phyloP scores from a whole-genome alignment of 2,797 vertebrate genomes.

The Microchirus variegatus region DNA sequence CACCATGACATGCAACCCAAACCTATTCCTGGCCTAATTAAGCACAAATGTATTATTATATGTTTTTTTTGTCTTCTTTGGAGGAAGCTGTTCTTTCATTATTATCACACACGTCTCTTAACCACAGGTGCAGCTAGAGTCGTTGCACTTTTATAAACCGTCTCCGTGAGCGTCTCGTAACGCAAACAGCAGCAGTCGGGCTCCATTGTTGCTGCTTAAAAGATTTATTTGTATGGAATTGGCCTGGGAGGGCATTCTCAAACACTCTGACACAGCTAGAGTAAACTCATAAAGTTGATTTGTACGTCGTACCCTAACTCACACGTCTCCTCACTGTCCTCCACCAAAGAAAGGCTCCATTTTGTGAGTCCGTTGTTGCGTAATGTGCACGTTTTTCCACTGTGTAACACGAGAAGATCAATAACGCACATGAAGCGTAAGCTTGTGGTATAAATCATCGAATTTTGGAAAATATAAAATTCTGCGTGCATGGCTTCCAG shows the following conservation, averaged over 20 bases:
- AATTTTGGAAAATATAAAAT: too few relatives aligned
- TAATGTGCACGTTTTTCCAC: too few relatives aligned
- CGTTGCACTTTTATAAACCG: slow-evolving; percentile 46
- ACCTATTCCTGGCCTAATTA: slow-evolving; percentile 49
- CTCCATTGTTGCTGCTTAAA: slow-evolving; percentile 41
- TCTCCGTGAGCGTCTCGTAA: slow-evolving; percentile 27
- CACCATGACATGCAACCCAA: slow-evolving; percentile 28
- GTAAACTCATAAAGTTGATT: slow-evolving; percentile 68
- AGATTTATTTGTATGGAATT: slow-evolving; percentile 64
- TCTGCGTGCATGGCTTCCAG: too few relatives aligned
- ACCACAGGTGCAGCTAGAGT: slow-evolving; percentile 32
- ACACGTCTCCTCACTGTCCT: slow-evolving; percentile 19
- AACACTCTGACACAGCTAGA: slow-evolving; percentile 48
- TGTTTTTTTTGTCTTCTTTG: slow-evolving; percentile 32
- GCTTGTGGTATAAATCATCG: too few relatives aligned
- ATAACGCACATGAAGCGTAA: too few relatives aligned
- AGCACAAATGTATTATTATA: slow-evolving; percentile 15
- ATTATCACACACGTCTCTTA: slow-evolving; percentile 41
- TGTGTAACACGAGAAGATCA: too few relatives aligned
- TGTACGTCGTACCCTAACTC: slow-evolving; percentile 49
- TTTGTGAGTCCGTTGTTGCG: too few relatives aligned
- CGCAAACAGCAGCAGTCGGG: slow-evolving; percentile 35
- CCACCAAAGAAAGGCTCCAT: background rate
- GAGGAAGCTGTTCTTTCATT: slow-evolving; percentile 47
- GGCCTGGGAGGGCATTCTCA: slow-evolving; percentile 57